Percentiles rank a stretch among this genome's conserved stretches.
These are phyloP conservation scores for Danio albolineatus DNA, from an alignment of 2,797 vertebrate genomes.

Conservation along the genomic window DNA sequence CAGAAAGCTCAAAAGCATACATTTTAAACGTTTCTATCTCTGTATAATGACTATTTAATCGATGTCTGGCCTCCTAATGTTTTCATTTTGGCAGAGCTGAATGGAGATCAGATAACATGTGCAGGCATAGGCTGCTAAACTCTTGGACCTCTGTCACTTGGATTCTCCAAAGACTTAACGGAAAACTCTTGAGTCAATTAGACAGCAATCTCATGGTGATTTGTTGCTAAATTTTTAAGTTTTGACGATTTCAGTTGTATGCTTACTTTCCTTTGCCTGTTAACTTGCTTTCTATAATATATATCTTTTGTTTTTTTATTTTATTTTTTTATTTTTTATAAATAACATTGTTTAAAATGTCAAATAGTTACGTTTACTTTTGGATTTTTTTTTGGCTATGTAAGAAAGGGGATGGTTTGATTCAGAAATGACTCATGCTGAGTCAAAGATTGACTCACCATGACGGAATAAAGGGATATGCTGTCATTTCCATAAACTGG, in stretches of 20 bases:
- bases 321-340: no score
- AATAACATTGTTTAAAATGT: neutral
- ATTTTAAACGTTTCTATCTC: neutral
- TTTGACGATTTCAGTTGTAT: neutral
- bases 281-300: neutral
- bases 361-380: neutral
- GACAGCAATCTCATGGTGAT: neutral
- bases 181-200: neutral
- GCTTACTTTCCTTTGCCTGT: no score
- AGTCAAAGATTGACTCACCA: constrained; percentile 40
- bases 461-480: neutral
- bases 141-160: neutral
- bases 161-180: constrained; percentile 1
- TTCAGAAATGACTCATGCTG: constrained; percentile 48
- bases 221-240: neutral
- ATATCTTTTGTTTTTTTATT: neutral
- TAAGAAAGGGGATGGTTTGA: constrained; percentile 17
- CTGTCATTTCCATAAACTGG: constrained; percentile 40
- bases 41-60: constrained; percentile 20
- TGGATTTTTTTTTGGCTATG: neutral
- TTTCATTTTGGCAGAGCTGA: constrained; percentile 29
- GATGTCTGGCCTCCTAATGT: neutral
- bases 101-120: constrained; percentile 15
- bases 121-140: neutral
- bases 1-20: neutral